Evolutionary conservation across 1,140 invertebrate genomes (phyloP), one percentile per base, ranked within the genome.

Genomic region (Gonatopus flavifemur): DNA sequence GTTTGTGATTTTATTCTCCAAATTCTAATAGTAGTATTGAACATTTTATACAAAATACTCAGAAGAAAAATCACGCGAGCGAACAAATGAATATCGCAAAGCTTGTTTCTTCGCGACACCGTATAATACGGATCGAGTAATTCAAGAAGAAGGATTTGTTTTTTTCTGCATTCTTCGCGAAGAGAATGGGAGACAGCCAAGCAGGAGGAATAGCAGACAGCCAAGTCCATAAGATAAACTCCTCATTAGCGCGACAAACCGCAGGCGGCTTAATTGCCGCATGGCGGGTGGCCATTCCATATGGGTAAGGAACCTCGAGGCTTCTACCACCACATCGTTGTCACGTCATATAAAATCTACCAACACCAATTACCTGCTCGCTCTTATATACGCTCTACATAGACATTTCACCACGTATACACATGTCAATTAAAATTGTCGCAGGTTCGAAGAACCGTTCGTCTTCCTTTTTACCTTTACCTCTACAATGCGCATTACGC

Each of bases 211-310:
- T 18, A 31, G 18, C 12, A n/a, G 41, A 49, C n/a, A 38, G 30
- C 18, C 40, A 24, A 15, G 24, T 43, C 40, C 55, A 47, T 55
- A 59, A 64, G 58, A 66, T 64, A 64, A 66, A 64, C 59, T 66
- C 55, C 61, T 66, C 61, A 64, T 66, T 66, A 64, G 64, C 56
- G 56, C 55, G 54, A 66, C 64, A 64, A 66, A 62, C 53, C 53
- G 32, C 48, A 50, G 28, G 46, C 35, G 55, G 54, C 59, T 64
- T 66, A 66, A 66, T 66, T 66, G 55, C 50, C 31, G 39, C 55
- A 44, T 38, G 43, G 58, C 48, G 53, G 53, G 49, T 56, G 53
- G 43, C 49, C 49, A 15, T 36, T 46, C 18, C 40, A 12, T 39
- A 25, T 31, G 12, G 52, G 20, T n/a, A n/a, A n/a, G n/a, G 22